phyloP scores from a whole-genome alignment of 1,140 invertebrate genomes.

The Zophobas morio region DNA sequence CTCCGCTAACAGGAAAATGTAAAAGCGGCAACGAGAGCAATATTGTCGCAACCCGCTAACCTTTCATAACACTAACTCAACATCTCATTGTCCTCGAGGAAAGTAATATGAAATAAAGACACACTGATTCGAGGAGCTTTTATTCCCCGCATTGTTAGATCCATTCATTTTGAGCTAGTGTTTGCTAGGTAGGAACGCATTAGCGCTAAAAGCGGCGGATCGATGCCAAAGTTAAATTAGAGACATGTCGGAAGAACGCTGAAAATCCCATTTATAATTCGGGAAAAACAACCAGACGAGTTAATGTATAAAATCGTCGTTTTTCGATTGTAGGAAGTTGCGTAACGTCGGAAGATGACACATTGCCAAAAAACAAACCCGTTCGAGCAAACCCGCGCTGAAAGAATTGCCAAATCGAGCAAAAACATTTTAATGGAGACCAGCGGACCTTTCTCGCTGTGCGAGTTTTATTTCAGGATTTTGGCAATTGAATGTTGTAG shows the following conservation, averaged over 20 bases:
- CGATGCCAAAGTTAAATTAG: slow-evolving; percentile 27
- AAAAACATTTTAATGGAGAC: not conserved
- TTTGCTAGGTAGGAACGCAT: slow-evolving; percentile 2
- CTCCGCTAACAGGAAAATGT: no score
- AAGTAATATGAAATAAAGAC: slow-evolving; percentile 20
- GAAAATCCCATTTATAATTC: slow-evolving; percentile 5
- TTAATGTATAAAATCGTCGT: slow-evolving; percentile 9
- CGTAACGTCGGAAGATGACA: slow-evolving; percentile 6
- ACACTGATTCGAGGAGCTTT: slow-evolving; percentile 1
- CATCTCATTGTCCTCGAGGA: not conserved
- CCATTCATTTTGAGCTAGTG: slow-evolving; percentile 9
- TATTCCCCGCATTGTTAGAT: slow-evolving; percentile 13
- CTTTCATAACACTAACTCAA: not conserved
- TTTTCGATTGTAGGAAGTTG: not conserved
- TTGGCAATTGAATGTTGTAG: no score
- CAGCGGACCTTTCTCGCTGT: not conserved
- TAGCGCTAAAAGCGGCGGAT: not conserved
- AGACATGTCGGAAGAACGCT: slow-evolving; percentile 18
- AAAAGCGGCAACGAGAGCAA: no score
- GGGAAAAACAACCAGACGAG: slow-evolving; percentile 22
- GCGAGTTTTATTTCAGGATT: no score
- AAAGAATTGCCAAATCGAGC: slow-evolving; percentile 4
- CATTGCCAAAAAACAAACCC: slow-evolving; percentile 9
- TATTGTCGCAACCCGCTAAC: not conserved
- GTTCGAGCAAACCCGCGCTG: not conserved